These are phyloP conservation scores for Meiosimyza platycephala DNA, from an alignment of 2,888 invertebrate genomes.

Conservation along the genomic window DNA sequence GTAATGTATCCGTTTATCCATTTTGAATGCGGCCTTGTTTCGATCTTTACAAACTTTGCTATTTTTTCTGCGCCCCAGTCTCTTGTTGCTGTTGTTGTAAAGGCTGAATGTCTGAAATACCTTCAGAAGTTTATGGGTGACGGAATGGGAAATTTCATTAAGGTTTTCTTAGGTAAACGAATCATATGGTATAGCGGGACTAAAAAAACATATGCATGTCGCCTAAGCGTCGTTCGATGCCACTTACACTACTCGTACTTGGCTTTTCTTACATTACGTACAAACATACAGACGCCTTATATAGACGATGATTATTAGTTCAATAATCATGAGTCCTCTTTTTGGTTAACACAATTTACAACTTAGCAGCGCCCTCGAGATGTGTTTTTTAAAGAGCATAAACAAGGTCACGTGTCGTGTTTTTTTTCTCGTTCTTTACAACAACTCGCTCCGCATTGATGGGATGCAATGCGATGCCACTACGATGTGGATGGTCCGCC, in stretches of 20 bases:
- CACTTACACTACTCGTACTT: conserved; percentile 61
- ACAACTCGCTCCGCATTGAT: background rate
- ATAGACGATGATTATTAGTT: conserved; percentile 52
- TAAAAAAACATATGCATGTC: conserved; percentile 61
- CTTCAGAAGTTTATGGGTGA: too few relatives aligned
- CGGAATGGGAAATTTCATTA: conserved; percentile 50
- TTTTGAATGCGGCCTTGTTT: conserved; percentile 45
- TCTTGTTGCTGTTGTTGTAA: too few relatives aligned
- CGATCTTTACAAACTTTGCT: background rate
- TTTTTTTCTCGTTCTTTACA: conserved; percentile 14
- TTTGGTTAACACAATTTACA: conserved; percentile 53
- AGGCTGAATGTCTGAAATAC: too few relatives aligned
- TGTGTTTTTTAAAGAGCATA: conserved; percentile 60
- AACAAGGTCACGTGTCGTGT: conserved; percentile 65
- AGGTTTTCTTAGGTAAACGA: conserved; percentile 57
- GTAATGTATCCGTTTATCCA: conserved; percentile 68
- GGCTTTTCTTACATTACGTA: conserved; percentile 57
- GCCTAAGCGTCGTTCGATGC: conserved; percentile 59
- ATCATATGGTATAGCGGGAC: conserved; percentile 36
- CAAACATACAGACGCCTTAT: conserved; percentile 44
- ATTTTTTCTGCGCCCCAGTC: conserved; percentile 9
- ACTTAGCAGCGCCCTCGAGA: conserved; percentile 54
- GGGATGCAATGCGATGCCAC: conserved; percentile 5
- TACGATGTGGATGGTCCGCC: conserved; percentile 2
- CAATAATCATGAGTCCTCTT: conserved; percentile 58